These are phyloP conservation scores for Hermaeophaga mercurialis DNA, from an alignment of 2,888 invertebrate genomes.

Conservation along the genomic window DNA sequence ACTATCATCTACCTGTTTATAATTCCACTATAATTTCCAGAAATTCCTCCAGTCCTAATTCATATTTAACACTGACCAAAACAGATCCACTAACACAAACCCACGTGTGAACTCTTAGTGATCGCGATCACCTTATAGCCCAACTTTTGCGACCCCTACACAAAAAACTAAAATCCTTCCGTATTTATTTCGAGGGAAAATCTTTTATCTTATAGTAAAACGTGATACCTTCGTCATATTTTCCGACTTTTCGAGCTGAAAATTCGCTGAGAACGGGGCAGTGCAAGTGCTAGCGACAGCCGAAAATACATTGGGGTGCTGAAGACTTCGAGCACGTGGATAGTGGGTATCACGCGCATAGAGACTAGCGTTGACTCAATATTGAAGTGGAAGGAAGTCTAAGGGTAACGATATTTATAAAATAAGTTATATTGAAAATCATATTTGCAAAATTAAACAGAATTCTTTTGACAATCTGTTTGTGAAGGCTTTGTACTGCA, in stretches of 20 bases:
- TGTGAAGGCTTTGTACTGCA: too few relatives aligned
- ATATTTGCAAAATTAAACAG: too few relatives aligned
- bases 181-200: neutral
- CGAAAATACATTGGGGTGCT: slow-evolving; percentile 36
- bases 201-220: slow-evolving; percentile 7
- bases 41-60: too few relatives aligned
- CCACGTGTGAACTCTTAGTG: neutral
- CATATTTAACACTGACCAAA: too few relatives aligned
- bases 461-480: too few relatives aligned
- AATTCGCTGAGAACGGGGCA: slow-evolving; percentile 2
- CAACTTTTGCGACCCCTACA: neutral
- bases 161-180: neutral
- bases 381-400: neutral
- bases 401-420: neutral
- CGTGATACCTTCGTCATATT: slow-evolving; percentile 23
- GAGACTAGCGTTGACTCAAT: slow-evolving; percentile 13
- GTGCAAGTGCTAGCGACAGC: slow-evolving; percentile 29
- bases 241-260: slow-evolving; percentile 18
- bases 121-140: too few relatives aligned
- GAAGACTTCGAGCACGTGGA: slow-evolving; percentile 38
- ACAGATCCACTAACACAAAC: neutral
- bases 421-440: too few relatives aligned
- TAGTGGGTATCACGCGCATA: slow-evolving; percentile 29
- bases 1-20: too few relatives aligned
- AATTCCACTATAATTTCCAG: too few relatives aligned